Evolutionary conservation across 2,888 invertebrate species (phyloP).

Genomic region (Oligia strigilis): DNA sequence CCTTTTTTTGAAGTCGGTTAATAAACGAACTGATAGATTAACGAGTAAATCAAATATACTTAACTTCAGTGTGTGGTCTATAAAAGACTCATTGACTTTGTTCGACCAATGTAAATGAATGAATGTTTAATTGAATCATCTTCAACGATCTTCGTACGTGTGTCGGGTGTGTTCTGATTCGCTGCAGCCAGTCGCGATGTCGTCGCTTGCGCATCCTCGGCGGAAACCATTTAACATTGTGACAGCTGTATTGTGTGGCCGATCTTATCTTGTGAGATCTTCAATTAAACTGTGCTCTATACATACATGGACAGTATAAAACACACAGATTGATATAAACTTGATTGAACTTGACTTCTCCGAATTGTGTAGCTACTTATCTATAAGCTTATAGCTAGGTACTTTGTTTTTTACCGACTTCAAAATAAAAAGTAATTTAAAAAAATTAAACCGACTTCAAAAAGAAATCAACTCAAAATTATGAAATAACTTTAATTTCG

Average conservation of each 20-base stretch:
- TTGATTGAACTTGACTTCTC: slow-evolving; percentile 18
- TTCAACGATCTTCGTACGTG: neutral
- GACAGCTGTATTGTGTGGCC: slow-evolving; percentile 34
- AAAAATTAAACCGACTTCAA: too few relatives aligned
- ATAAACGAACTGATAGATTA: neutral
- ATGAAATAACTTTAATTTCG: too few relatives aligned
- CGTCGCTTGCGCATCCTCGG: slow-evolving; percentile 22
- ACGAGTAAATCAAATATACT: slow-evolving; percentile 1
- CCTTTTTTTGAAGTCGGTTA: too few relatives aligned
- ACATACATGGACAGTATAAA: neutral
- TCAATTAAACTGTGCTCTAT: slow-evolving; percentile 27
- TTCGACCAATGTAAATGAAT: slow-evolving; percentile 4
- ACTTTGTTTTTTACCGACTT: neutral
- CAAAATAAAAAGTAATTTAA: too few relatives aligned
- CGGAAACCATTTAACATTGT: slow-evolving; percentile 36
- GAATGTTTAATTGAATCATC: slow-evolving; percentile 35
- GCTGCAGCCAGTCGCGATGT: neutral
- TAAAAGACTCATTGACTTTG: slow-evolving; percentile 10
- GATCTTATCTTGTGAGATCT: slow-evolving; percentile 41
- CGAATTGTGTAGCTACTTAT: neutral
- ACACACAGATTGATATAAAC: neutral
- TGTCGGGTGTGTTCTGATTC: slow-evolving; percentile 6
- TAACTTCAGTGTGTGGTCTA: neutral
- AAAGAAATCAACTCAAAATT: too few relatives aligned
- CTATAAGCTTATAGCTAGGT: neutral